These are phyloP conservation scores for Dryobotodes eremita DNA, from an alignment of 2,888 invertebrate genomes.

Conservation along the genomic window DNA sequence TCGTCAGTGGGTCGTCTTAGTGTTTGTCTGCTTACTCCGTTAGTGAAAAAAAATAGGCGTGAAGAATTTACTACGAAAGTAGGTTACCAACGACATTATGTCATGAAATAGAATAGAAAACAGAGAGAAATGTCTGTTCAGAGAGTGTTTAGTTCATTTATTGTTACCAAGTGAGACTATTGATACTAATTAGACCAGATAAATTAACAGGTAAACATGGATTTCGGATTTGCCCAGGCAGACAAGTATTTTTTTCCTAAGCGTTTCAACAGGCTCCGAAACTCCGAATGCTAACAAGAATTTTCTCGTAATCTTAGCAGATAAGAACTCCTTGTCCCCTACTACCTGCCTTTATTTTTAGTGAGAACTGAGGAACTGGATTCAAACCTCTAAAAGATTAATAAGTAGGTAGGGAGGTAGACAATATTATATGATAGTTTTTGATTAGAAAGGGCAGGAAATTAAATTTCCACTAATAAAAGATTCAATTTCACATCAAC, in stretches of 20 bases:
- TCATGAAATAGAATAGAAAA: constrained; percentile 18
- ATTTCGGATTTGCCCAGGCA: neutral
- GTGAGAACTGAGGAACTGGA: neutral
- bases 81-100: constrained; percentile 11
- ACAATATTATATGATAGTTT: neutral
- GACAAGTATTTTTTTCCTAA: neutral
- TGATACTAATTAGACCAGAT: neutral
- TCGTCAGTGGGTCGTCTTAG: neutral
- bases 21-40: neutral
- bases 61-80: constrained; percentile 4
- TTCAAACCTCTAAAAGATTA: neutral
- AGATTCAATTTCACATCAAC: neutral
- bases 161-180: neutral
- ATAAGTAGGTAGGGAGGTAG: no score
- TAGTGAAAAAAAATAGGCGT: constrained; percentile 3
- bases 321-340: constrained; percentile 28
- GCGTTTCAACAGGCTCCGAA: neutral
- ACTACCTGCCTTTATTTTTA: constrained; percentile 1
- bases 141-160: neutral
- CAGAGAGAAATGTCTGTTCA: neutral
- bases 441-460: no score
- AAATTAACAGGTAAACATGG: neutral
- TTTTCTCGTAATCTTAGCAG: constrained; percentile 12
- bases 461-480: neutral
- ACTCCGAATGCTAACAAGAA: neutral